phyloP scores from a whole-genome alignment of 2,888 invertebrate species.

The Icerya purchasi region DNA sequence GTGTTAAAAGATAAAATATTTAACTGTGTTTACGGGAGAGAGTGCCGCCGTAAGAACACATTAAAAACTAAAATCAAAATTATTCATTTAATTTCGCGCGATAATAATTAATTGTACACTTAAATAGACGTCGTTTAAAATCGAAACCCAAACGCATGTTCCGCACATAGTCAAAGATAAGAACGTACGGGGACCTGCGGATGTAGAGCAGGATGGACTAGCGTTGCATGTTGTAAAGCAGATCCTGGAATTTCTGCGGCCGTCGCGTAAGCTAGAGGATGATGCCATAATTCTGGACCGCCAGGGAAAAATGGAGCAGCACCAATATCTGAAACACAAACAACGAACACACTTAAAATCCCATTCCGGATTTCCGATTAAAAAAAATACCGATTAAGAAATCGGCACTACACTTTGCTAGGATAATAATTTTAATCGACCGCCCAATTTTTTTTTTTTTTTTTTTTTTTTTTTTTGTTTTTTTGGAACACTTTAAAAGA shows the following conservation, averaged over 20 bases:
- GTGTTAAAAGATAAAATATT: no score
- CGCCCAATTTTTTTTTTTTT: no score
- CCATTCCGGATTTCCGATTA: no score
- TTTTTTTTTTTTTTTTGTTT: no score
- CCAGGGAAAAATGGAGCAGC: conserved; percentile 80
- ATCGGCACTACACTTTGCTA: no score
- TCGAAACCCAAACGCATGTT: conserved; percentile 5
- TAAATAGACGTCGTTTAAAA: conserved; percentile 25
- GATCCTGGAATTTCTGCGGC: conserved; percentile 63
- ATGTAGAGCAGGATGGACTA: conserved; percentile 91
- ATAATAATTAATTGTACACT: no score
- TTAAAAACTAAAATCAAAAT: conserved; percentile 4
- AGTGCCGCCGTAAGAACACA: conserved; percentile 6
- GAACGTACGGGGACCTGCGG: conserved; percentile 94
- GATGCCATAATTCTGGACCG: conserved; percentile 83
- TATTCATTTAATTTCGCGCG: neutral
- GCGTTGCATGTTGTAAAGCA: conserved; percentile 62
- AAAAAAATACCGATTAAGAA: no score
- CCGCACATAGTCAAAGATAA: conserved; percentile 91
- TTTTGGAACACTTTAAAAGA: no score
- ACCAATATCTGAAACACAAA: conserved; percentile 72
- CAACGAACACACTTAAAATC: no score
- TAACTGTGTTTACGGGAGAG: conserved; percentile 9
- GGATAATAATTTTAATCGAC: no score
- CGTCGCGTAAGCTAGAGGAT: conserved; percentile 58